A percentile compares a stretch with the other conserved stretches of the same genome.
Conservation (phyloP, 2,113 vertebrate species). For the Mus pahari region DNA sequence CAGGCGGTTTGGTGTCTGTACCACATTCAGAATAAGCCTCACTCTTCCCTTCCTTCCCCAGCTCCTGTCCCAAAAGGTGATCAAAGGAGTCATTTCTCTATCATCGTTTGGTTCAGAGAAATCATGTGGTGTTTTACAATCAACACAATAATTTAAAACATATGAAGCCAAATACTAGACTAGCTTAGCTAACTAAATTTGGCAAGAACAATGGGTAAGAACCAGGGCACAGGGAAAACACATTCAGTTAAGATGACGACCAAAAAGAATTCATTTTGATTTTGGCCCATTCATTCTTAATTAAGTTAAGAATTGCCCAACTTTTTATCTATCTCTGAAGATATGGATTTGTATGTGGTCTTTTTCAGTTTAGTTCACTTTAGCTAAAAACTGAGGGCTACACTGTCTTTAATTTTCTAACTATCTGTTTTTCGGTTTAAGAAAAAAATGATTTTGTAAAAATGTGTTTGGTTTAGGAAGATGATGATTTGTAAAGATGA, state of each 20-base stretch:
- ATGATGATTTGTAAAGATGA: neutral
- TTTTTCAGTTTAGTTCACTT: neutral
- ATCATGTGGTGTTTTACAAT: slow-evolving; percentile 29
- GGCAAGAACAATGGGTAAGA: neutral
- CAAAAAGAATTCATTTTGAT: slow-evolving; percentile 18
- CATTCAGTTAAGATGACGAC: neutral
- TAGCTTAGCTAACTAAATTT: slow-evolving; percentile 47
- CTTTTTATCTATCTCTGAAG: slow-evolving; percentile 41
- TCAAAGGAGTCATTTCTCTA: slow-evolving; percentile 18
- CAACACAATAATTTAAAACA: slow-evolving; percentile 65
- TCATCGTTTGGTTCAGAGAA: slow-evolving; percentile 50
- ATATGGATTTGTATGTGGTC: neutral
- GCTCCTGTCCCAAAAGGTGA: neutral
- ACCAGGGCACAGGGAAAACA: neutral
- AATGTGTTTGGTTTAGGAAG: neutral
- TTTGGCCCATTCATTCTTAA: slow-evolving; percentile 35
- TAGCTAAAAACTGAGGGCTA: slow-evolving; percentile 9
- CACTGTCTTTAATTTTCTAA: neutral
- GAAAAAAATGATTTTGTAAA: slow-evolving; percentile 49
- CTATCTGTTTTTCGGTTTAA: slow-evolving; percentile 7
- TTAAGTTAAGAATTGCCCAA: neutral
- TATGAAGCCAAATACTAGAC: slow-evolving; percentile 21
- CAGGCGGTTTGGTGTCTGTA: slow-evolving; percentile 40
- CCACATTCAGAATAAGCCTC: slow-evolving; percentile 5
- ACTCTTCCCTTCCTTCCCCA: neutral